Base-by-base conservation (phyloP, 2,888 invertebrate species). In the Anthoptus insignis region DNA sequence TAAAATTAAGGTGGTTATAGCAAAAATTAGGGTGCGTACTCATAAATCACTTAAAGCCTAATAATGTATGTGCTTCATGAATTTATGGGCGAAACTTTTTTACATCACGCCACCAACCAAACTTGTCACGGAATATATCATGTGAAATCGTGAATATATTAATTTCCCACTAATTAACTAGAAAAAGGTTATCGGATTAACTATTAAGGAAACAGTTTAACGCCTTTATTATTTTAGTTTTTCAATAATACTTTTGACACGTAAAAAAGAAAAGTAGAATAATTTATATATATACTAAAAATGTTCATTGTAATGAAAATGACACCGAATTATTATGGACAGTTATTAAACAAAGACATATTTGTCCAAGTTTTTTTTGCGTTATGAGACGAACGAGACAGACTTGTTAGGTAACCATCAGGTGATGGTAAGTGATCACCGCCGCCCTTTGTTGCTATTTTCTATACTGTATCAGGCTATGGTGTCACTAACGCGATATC, bases 1-100 rank as follows among this genome's bases (percentile, higher is more conserved):
- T 71, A 71, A 75, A 76, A 68, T 66, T 69, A 65, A 68, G 75
- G 78, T 80, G 68, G 70, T 78, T 66, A 54, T 68, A 67, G 67
- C 70, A 70, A 73, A 72, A 72, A 73, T 67, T 68, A 68, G 58
- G 61, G 65, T 66, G 68, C 64, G 65, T 50, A 39, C 39, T 56
- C 66, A 70, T 77, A 75, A 76, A 76, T 77, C 68, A 76, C 56
- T 71, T 69, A 63, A 49, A 57, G 57, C 52, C 59, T 54, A 66
- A 65, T 58, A 59, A 52, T 67, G 47, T 57, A 64, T 34, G 59
- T 54, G 47, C 22, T 34, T 61, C 50, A 57, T 57, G 57, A 63
- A 63, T 63, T 63, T 63, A 63, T 63, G 56, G 56, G 37, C 50
- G 24, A 63, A 56, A 57, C 29, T 57, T 63, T 54, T 61, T 63